phyloP scores from a whole-genome alignment of 2,113 vertebrate genomes.

The Promerops cafer region DNA sequence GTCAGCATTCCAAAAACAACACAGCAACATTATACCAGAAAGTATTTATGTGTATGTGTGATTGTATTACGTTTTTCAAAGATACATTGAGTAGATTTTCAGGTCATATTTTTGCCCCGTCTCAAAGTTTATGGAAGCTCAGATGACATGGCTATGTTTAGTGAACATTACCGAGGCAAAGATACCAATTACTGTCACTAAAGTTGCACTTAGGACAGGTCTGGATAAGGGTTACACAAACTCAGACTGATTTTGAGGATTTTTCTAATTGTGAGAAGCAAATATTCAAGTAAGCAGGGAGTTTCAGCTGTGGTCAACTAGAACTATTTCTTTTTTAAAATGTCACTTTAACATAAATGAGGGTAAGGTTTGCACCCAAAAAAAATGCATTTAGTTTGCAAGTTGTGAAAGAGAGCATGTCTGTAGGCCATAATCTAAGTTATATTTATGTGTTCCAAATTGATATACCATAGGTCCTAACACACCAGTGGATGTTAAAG shows the following conservation, averaged over 20 bases:
- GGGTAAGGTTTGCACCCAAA: not conserved
- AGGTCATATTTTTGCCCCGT: not conserved
- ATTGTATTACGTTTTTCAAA: not conserved
- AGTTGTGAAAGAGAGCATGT: not conserved
- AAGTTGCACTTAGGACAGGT: not conserved
- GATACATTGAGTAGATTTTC: not conserved
- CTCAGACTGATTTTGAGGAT: not conserved
- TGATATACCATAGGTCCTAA: conserved; percentile 49
- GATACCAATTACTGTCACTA: not conserved
- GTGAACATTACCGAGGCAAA: not conserved
- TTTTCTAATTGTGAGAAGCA: not conserved
- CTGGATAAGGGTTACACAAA: not conserved
- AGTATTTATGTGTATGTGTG: not conserved
- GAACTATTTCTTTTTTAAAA: not conserved
- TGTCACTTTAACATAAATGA: not conserved
- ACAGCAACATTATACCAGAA: not conserved
- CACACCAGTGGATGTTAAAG: conserved; percentile 62
- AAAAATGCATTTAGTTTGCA: not conserved
- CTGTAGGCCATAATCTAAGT: not conserved
- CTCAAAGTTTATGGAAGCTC: not conserved
- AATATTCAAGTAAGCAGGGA: not conserved
- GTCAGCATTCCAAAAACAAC: not conserved
- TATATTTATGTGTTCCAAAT: conserved; percentile 10
- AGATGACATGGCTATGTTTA: not conserved
- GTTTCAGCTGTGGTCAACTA: not conserved